Evolutionary conservation across 2,113 vertebrate species (phyloP), one percentile per base, ranked within the genome.

Genomic region (Lampris incognitus): DNA sequence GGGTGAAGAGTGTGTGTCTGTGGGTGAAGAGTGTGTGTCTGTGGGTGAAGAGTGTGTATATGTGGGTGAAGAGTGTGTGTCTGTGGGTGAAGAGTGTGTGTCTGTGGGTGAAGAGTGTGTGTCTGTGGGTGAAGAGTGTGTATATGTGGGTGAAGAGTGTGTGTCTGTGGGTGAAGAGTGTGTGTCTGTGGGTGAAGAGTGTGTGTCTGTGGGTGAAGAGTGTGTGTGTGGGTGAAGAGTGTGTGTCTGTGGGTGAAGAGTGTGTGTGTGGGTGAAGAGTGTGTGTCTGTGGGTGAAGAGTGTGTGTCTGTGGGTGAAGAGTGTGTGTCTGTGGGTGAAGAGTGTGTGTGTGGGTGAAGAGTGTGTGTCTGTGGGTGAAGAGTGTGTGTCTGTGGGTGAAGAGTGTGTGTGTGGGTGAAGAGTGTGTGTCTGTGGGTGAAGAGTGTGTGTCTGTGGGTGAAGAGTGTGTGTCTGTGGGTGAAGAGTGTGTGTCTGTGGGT

Each of bases 391-490:
- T 24, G 24, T 24, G 24, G n/a, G n/a, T n/a, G n/a, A n/a, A n/a
- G n/a, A n/a, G n/a, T n/a, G n/a, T n/a, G 49, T 78, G 57, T 80
- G 55, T 0, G 24, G n/a, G n/a, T n/a, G n/a, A n/a, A 0, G 24
- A 24, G 24, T 24, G 24, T 24, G 24, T n/a, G n/a, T n/a, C n/a
- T n/a, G n/a, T n/a, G n/a, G n/a, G n/a, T n/a, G n/a, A n/a, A 0
- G 24, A 0, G 0, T 64, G 79, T 42, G 37, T 7, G 59, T 4
- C 9, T 6, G 56, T 42, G 59, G 71, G 76, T 13, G 82, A 83
- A 85, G 76, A 66, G 63, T 61, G 64, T 74, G 4, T 0, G 69
- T 74, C 79, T 78, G n/a, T n/a, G n/a, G n/a, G n/a, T n/a, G n/a
- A n/a, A 24, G 24, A 0, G 24, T 24, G 24, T 24, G 24, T 24